These are phyloP conservation scores for Trissolcus brochymenae DNA, from an alignment of 2,888 invertebrate species.

Conservation along the genomic window DNA sequence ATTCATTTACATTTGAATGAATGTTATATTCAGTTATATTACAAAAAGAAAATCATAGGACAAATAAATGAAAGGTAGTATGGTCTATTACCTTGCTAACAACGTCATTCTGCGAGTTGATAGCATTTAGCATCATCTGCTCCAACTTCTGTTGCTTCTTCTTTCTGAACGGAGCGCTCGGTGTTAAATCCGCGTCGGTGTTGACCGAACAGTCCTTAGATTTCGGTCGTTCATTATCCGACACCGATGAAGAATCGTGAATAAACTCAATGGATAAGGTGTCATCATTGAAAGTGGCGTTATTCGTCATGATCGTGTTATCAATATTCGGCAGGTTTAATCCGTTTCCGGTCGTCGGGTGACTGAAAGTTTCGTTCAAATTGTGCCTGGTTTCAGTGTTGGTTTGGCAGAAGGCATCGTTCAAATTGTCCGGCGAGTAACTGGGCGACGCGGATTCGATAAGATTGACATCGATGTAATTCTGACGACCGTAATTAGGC, in stretches of 20 bases:
- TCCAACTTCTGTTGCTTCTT: conserved; percentile 74
- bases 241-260: conserved; percentile 68
- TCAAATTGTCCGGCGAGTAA: conserved; percentile 71
- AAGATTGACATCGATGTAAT: conserved; percentile 58
- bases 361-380: conserved; percentile 69
- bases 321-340: conserved; percentile 63
- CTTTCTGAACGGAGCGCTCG: conserved; percentile 70
- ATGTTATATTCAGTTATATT: neutral
- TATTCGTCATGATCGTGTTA: conserved; percentile 70
- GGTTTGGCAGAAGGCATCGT: conserved; percentile 70
- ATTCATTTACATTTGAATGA: neutral
- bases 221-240: conserved; percentile 66
- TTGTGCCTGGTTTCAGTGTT: conserved; percentile 62
- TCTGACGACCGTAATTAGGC: conserved; percentile 64
- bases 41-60: neutral
- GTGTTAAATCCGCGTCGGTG: conserved; percentile 65
- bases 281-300: conserved; percentile 74
- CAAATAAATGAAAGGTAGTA: neutral
- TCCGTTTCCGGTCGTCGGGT: conserved; percentile 55
- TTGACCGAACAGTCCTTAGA: conserved; percentile 67
- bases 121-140: conserved; percentile 72
- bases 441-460: conserved; percentile 63
- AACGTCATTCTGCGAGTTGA: conserved; percentile 73
- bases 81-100: conserved; percentile 69
- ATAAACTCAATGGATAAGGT: conserved; percentile 71